A percentile compares a stretch with the other conserved stretches of the same genome.
phyloP scores from a whole-genome alignment of 2,113 vertebrate species.

The Takifugu flavidus region DNA sequence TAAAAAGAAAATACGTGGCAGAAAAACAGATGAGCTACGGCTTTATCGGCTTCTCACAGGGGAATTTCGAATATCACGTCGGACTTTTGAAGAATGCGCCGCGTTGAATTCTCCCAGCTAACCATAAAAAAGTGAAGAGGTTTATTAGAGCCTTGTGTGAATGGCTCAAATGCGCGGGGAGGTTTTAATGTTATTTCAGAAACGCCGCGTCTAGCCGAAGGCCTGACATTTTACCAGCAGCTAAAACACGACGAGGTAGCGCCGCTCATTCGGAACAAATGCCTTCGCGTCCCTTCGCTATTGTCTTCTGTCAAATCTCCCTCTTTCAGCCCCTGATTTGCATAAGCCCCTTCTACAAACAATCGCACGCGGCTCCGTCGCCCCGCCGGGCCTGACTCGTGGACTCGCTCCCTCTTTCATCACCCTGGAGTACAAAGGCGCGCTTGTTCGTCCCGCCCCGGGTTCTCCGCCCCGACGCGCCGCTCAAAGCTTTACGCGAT shows the following conservation, averaged over 20 bases:
- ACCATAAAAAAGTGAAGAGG: too few species aligned
- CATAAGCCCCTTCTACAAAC: slow-evolving; percentile 31
- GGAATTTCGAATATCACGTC: too few species aligned
- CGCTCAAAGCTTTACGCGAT: slow-evolving; percentile 54
- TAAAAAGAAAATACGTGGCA: too few species aligned
- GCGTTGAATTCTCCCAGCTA: too few species aligned
- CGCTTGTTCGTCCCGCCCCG: slow-evolving; percentile 52
- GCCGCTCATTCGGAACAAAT: slow-evolving; percentile 8
- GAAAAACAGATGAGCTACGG: too few species aligned
- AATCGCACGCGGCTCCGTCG: slow-evolving; percentile 17
- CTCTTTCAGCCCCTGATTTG: slow-evolving; percentile 20
- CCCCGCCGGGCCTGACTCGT: slow-evolving; percentile 35
- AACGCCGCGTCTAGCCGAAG: too few species aligned
- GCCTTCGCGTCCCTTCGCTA: background rate
- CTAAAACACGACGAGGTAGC: slow-evolving; percentile 34
- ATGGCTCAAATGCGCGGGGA: too few species aligned
- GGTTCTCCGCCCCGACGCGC: slow-evolving; percentile 25
- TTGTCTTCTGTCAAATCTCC: slow-evolving; percentile 5
- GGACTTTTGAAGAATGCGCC: too few species aligned
- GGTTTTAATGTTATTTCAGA: too few species aligned
- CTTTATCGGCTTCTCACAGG: too few species aligned
- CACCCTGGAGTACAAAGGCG: slow-evolving; percentile 49
- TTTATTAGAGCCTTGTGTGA: too few species aligned
- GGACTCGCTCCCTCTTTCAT: slow-evolving; percentile 43
- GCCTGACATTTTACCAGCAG: background rate